A percentile compares a stretch with the other conserved stretches of the same genome.
These are phyloP conservation scores for Asbolus verrucosus DNA, from an alignment of 1,140 invertebrate genomes.

Conservation along the genomic window DNA sequence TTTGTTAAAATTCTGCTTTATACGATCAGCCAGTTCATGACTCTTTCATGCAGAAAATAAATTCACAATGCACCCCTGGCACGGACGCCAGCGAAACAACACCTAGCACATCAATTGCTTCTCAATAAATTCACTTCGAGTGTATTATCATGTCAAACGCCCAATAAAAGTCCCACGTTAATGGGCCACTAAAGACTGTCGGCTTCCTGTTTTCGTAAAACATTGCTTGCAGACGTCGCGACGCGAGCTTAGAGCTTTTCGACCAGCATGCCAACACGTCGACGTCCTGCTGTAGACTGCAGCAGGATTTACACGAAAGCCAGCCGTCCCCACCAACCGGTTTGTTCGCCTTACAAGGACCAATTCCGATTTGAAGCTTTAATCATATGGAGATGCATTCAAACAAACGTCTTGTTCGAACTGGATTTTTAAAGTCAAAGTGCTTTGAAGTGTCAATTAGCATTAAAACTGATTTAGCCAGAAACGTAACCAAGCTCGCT, in stretches of 20 bases:
- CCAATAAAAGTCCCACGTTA: constrained; percentile 14
- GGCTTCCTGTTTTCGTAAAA: not conserved
- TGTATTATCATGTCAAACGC: not conserved
- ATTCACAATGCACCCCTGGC: too few species aligned
- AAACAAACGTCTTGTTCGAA: too few species aligned
- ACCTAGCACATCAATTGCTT: too few species aligned
- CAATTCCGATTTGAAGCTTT: constrained; percentile 13
- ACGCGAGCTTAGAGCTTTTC: constrained; percentile 9
- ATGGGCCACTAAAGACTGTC: not conserved
- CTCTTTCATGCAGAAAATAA: too few species aligned
- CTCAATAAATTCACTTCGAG: constrained; percentile 29
- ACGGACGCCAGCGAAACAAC: too few species aligned
- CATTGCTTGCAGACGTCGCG: constrained; percentile 20
- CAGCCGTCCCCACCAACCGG: constrained; percentile 29
- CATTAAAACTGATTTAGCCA: too few species aligned
- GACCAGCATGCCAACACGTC: not conserved
- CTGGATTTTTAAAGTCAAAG: too few species aligned
- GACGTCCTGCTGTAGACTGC: constrained; percentile 40
- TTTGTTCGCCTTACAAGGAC: constrained; percentile 6
- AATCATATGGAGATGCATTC: constrained; percentile 8
- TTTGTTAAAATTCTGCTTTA: too few species aligned
- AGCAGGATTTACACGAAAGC: constrained; percentile 42
- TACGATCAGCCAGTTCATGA: too few species aligned
- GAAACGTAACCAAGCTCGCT: too few species aligned
- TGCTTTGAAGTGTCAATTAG: too few species aligned